Percentiles rank a stretch among this genome's conserved stretches.
Conservation (phyloP, 2,113 vertebrate genomes). For the Romanogobio albipinnatus region DNA sequence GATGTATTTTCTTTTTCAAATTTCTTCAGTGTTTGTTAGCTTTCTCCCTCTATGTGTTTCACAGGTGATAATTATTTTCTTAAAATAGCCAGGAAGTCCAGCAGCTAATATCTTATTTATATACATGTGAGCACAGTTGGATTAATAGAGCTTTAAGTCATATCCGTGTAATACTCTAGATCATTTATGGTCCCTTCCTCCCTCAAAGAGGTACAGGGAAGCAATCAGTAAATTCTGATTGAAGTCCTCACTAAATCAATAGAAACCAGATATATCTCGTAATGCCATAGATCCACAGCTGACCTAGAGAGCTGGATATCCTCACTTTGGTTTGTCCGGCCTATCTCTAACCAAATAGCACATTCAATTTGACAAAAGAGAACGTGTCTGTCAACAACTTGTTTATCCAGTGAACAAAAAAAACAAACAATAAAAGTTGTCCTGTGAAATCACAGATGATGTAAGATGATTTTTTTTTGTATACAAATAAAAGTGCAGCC, state of each 20-base stretch:
- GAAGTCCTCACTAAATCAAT: slow-evolving; percentile 66
- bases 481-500: slow-evolving; percentile 26
- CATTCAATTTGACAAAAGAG: slow-evolving; percentile 46
- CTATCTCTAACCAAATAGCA: slow-evolving; percentile 49
- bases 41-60: neutral
- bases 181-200: slow-evolving; percentile 11
- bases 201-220: slow-evolving; percentile 54
- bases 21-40: neutral
- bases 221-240: slow-evolving; percentile 63
- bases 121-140: slow-evolving; percentile 15
- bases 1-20: neutral
- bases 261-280: slow-evolving; percentile 64
- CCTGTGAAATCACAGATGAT: neutral
- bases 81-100: neutral
- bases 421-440: neutral
- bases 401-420: neutral
- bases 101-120: neutral
- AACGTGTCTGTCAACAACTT: slow-evolving; percentile 13
- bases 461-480: neutral
- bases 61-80: neutral
- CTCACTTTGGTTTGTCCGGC: slow-evolving; percentile 60
- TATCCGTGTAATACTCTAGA: slow-evolving; percentile 52
- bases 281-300: slow-evolving; percentile 59
- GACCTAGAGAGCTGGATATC: slow-evolving; percentile 58
- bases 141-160: slow-evolving; percentile 52